Base-by-base conservation (phyloP, 1,140 invertebrate genomes). In the Leptinotarsa lineolata region DNA sequence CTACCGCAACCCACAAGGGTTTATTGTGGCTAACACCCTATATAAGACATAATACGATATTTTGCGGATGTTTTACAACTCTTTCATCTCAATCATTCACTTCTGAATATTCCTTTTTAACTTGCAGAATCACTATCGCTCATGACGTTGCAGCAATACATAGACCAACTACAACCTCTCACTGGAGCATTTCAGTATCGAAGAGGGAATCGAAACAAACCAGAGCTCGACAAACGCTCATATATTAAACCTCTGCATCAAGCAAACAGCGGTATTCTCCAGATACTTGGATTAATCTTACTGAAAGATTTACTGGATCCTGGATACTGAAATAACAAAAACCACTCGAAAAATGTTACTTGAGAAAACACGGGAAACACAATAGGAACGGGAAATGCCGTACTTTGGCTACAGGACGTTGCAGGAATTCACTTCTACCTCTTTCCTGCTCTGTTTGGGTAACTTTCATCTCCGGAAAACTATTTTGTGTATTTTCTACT, bases 331-430 rank as follows among this genome's bases (percentile, higher is more conserved):
- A 66, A 39, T 18, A 44, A 24, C 39, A 66, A 54, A 54, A 66
- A 66, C 24, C 64, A 66, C 64, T 39, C n/a, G 39, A 66, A 63
- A 66, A 66, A 66, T 39, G 22, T 66, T 66, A 39, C 64, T 66
- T n/a, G n/a, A 44, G 64, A 66, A 66, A 66, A 66, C 64, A 66
- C 22, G 64, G 30, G 18, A 44, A 66, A 66, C 39, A 66, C 22
- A 66, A 66, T 66, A 66, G 64, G 44, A 66, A 66, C 64, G 39
- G 64, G 64, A 66, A 66, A 66, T 66, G 64, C 64, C 30, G 64
- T 66, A 66, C 64, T 66, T 66, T 54, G 16, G 30, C 64, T 39
- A 66, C n/a, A 66, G 30, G 64, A 66, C 64, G 22, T 18, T 66
- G 12, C 64, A 39, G 22, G 64, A 66, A 66, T 66, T 44, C 30